These are phyloP conservation scores for Pangasius krempfi DNA, from an alignment of 2,797 vertebrate species.

Conservation along the genomic window DNA sequence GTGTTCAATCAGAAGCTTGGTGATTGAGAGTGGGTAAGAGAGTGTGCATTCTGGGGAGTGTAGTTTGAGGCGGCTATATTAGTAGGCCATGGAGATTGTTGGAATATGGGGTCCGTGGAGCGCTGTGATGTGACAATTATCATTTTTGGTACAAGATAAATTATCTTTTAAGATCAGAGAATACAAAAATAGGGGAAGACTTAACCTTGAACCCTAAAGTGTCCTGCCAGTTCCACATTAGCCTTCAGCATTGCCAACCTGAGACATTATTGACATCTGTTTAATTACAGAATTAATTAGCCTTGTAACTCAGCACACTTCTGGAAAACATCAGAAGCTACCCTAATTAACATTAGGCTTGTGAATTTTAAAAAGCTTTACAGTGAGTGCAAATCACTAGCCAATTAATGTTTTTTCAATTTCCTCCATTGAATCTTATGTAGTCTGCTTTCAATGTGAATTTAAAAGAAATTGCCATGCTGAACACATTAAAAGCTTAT, in stretches of 20 bases:
- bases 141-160: not conserved
- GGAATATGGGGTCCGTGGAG: no score
- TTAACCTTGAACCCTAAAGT: not conserved
- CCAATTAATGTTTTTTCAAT: not conserved
- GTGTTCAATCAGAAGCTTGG: no score
- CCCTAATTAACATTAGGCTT: conserved; percentile 8
- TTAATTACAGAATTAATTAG: conserved; percentile 52
- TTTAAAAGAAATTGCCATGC: not conserved
- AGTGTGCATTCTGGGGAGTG: no score
- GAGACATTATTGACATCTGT: conserved; percentile 43
- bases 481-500: not conserved
- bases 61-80: no score
- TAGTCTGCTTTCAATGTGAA: not conserved
- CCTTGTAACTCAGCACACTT: conserved; percentile 24
- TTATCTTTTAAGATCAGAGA: not conserved
- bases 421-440: not conserved
- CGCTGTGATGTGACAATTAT: no score
- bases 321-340: conserved; percentile 12
- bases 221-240: not conserved
- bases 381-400: not conserved
- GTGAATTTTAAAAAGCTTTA: conserved; percentile 7
- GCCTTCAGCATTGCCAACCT: conserved; percentile 12
- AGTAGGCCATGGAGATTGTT: no score
- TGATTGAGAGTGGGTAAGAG: no score
- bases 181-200: not conserved